Evolutionary conservation across 2,888 invertebrate species (phyloP).

Genomic region (Phaedon cochleariae): DNA sequence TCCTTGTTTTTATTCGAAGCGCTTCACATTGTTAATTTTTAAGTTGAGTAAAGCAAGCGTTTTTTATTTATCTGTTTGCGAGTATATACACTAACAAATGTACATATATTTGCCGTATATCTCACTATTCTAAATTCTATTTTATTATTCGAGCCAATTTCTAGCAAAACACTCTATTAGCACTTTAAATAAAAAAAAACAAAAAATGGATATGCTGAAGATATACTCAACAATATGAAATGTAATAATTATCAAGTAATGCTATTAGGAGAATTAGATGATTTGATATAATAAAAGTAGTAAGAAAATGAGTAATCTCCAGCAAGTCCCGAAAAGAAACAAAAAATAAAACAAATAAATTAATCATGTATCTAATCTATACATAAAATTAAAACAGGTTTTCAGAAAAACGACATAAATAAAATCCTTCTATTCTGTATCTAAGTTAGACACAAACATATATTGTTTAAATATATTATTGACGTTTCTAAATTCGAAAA

Average conservation of each 20-base stretch:
- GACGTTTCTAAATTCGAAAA: slow-evolving; percentile 43
- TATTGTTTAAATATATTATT: slow-evolving; percentile 43
- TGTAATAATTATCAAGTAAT: not conserved
- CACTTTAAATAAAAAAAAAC: slow-evolving; percentile 29
- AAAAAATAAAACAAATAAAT: slow-evolving; percentile 34
- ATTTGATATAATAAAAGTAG: not conserved
- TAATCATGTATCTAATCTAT: slow-evolving; percentile 48
- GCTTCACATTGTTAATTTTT: slow-evolving; percentile 25
- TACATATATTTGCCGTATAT: slow-evolving; percentile 35
- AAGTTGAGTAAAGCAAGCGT: slow-evolving; percentile 29
- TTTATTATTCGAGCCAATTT: slow-evolving; percentile 27
- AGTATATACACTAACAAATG: slow-evolving; percentile 45
- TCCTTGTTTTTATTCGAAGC: slow-evolving; percentile 23
- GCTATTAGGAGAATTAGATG: too few species aligned
- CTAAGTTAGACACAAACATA: slow-evolving; percentile 61
- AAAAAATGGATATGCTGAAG: slow-evolving; percentile 26
- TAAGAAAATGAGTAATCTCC: slow-evolving; percentile 16
- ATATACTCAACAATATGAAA: slow-evolving; percentile 7
- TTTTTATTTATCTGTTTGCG: slow-evolving; percentile 37
- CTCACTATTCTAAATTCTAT: slow-evolving; percentile 29
- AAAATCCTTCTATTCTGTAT: slow-evolving; percentile 30
- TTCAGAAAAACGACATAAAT: slow-evolving; percentile 43
- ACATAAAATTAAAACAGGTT: slow-evolving; percentile 48
- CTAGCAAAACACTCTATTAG: slow-evolving; percentile 33
- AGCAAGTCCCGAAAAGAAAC: slow-evolving; percentile 37